These are phyloP conservation scores for Tiliacea citrago DNA, from an alignment of 2,888 invertebrate species.

Conservation along the genomic window DNA sequence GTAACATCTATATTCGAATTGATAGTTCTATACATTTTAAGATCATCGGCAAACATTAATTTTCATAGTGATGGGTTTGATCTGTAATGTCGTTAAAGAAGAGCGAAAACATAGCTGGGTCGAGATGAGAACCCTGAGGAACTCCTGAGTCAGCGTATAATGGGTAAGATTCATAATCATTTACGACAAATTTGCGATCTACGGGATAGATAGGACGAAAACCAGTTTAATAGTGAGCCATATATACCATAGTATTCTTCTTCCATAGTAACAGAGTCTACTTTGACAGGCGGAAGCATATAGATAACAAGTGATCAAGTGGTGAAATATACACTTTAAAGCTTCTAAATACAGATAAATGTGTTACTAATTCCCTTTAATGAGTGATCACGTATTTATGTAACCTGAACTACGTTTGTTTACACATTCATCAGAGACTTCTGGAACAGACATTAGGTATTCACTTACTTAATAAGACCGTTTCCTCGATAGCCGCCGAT, in stretches of 20 bases:
- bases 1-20: too few species aligned
- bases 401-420: neutral
- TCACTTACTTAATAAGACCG: conserved; percentile 58
- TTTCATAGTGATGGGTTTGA: neutral
- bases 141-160: neutral
- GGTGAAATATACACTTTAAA: too few species aligned
- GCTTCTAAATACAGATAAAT: too few species aligned
- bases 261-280: too few species aligned
- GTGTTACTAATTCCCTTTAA: too few species aligned
- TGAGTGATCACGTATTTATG: too few species aligned
- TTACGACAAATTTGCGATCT: too few species aligned
- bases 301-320: too few species aligned
- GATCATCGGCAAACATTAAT: neutral
- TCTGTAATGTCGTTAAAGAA: neutral
- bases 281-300: too few species aligned
- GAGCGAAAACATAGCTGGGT: neutral
- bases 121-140: neutral
- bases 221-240: too few species aligned
- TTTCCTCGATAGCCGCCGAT: conserved; percentile 49
- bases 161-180: neutral
- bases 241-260: too few species aligned
- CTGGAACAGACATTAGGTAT: neutral
- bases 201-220: too few species aligned
- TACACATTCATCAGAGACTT: neutral
- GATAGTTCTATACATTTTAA: neutral